Base-by-base conservation (phyloP, 2,888 invertebrate genomes). In the Zootermopsis nevadensis region DNA sequence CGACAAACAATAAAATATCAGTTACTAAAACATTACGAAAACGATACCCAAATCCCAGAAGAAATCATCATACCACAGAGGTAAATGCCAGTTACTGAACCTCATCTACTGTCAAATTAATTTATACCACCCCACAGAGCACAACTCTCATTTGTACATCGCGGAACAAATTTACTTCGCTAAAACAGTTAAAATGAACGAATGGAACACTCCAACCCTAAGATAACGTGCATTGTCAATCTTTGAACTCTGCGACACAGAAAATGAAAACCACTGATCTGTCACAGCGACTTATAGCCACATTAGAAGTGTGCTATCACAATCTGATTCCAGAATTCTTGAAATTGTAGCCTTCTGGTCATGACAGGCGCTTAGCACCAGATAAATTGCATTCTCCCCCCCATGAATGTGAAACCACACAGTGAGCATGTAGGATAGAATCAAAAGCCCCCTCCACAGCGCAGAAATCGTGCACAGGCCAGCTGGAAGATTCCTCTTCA, bases 201-300 rank as follows among this genome's bases (percentile, higher is more conserved):
- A 67, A 67, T 22, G 10, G 60, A 42, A 42, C 42, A 81, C 81
- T 81, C 81, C 81, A 81, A 69, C n/a, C n/a, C 81, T 80, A 66
- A 55, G 80, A 42, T 53, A 55, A 67, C 80, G 66, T 22, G 10
- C 7, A 2, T 30, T 33, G 31, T 69, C 33, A 69, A 33, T 69
- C 10, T 33, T 69, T 69, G 69, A 69, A 69, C 33, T 69, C 69
- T 69, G 33, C 38, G 74, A 74, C 74, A 38, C 74, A 74, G 35
- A 74, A 74, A 74, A n/a, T 42, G n/a, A 74, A 74, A 74, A 19
- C 35, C 33, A 69, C 22, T 33, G 15, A 69, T 69, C 69, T 22
- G 69, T 33, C 69, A 67, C n/a, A 33, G 69, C 33, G 69, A 69
- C 69, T 69, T 22, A 69, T 2, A 69, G 69, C 33, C 69, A 74